Base-by-base conservation (phyloP, 2,113 vertebrate species). In the Vanacampus margaritifer region DNA sequence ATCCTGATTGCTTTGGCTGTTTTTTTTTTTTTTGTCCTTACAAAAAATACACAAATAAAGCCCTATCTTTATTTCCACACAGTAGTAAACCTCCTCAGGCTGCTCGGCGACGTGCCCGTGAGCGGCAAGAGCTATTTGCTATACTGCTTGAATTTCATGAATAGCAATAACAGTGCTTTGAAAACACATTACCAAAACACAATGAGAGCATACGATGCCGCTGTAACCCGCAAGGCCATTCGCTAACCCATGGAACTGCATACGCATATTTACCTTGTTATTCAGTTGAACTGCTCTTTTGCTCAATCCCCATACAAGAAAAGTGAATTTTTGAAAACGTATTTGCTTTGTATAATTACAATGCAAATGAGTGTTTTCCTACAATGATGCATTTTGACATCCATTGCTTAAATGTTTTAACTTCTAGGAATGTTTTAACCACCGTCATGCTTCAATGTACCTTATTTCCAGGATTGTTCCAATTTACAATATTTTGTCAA, bases 181-280 rank as follows among this genome's bases (percentile, higher is more conserved):
- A 69, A 89, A 89, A 87, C 84, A 79, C 84, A 90, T 89, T 88
- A 86, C 80, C 71, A 87, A 87, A 62, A 92, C 82, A 85, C 88
- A 88, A 90, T 91, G 87, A 89, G 79, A 76, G 80, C 69, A 79
- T 81, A 83, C 87, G 80, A 77, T 83, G 79, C 66, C 75, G 75
- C 74, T 68, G 43, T 86, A 86, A 88, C 83, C 84, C 81, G 71
- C 58, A 50, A 76, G 77, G 80, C 73, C 74, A 69, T 79, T 56
- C 14, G 5, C 26, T 69, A 75, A 76, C 75, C 65, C 66, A 75
- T 65, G 73, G 69, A 76, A 71, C 61, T 74, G 79, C 80, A 83
- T 89, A 85, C 79, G 85, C 75, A 81, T 64, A 75, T 88, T 91
- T 88, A 84, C 81, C 86, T 83, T 86, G 79, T 84, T 79, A 84